Percentiles rank a stretch among this genome's conserved stretches.
phyloP scores from a whole-genome alignment of 2,797 vertebrate species.

The Anomalospiza imberbis region DNA sequence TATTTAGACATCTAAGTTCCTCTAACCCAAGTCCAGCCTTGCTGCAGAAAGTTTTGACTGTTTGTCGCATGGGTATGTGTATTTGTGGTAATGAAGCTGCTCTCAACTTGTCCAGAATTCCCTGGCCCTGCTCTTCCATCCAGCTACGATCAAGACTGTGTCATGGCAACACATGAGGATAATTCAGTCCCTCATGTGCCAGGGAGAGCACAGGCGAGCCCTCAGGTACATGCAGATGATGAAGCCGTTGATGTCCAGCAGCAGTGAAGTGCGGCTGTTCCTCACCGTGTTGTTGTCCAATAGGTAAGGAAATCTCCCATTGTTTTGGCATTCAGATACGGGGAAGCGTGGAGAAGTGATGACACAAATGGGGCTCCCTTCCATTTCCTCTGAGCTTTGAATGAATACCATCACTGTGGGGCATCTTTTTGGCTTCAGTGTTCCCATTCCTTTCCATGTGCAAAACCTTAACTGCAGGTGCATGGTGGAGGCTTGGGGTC shows the following conservation, averaged over 20 bases:
- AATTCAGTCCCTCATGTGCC: constrained; percentile 89
- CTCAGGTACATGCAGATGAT: constrained; percentile 87
- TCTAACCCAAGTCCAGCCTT: not conserved
- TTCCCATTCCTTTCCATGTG: not conserved
- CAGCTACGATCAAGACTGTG: constrained; percentile 82
- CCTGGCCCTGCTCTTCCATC: constrained; percentile 89
- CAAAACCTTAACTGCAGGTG: constrained; percentile 75
- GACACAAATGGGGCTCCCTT: rapidly evolving
- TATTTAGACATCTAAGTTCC: too few relatives aligned
- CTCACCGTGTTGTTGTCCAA: constrained; percentile 90
- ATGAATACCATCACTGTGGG: not conserved
- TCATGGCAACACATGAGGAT: constrained; percentile 89
- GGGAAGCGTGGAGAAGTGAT: not conserved
- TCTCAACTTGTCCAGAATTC: constrained; percentile 78
- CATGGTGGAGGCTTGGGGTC: constrained; percentile 87
- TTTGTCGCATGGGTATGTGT: not conserved
- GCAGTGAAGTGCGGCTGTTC: constrained; percentile 81
- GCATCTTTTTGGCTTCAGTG: not conserved
- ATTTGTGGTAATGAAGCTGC: rapidly evolving
- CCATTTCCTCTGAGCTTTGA: not conserved
- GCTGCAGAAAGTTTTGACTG: not conserved
- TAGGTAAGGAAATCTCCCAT: constrained; percentile 70
- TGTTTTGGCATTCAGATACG: rapidly evolving
- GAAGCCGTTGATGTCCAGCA: constrained; percentile 81
- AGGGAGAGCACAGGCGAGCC: constrained; percentile 83